A percentile compares a stretch with the other conserved stretches of the same genome.
phyloP scores from a whole-genome alignment of 1,140 invertebrate genomes.

The Agraylea sexmaculata region DNA sequence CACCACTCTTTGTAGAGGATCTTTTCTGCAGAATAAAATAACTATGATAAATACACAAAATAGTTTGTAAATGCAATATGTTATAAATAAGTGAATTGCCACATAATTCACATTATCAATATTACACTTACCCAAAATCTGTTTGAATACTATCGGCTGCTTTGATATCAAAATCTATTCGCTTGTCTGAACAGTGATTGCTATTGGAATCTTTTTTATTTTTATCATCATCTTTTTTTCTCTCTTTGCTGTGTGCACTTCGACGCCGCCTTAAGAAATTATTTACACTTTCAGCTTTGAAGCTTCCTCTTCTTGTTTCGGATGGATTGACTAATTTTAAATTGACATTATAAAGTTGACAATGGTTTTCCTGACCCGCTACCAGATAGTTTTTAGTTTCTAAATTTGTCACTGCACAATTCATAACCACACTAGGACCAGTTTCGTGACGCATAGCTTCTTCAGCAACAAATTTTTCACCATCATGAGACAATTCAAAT shows the following conservation, averaged over 20 bases:
- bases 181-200: constrained; percentile 41
- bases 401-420: constrained; percentile 55
- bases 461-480: constrained; percentile 65
- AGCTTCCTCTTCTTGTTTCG: constrained; percentile 34
- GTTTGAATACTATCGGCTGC: constrained; percentile 68
- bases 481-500: constrained; percentile 78
- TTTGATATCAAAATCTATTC: constrained; percentile 58
- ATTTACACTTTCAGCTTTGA: constrained; percentile 32
- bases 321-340: constrained; percentile 48
- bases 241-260: constrained; percentile 28
- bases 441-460: constrained; percentile 82
- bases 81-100: not conserved
- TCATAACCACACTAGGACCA: constrained; percentile 83
- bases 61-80: not conserved
- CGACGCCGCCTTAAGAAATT: constrained; percentile 31
- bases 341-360: constrained; percentile 76
- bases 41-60: too few relatives aligned
- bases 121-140: constrained; percentile 51
- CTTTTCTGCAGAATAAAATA: constrained; percentile 44
- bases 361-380: constrained; percentile 84
- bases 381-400: constrained; percentile 59
- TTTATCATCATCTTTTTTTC: constrained; percentile 35
- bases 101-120: not conserved
- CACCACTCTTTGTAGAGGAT: constrained; percentile 78
- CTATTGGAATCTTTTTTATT: constrained; percentile 34